A percentile compares a stretch with the other conserved stretches of the same genome.
These are phyloP conservation scores for Hydroisotoma schaefferi DNA, from an alignment of 2,888 invertebrate species.

Conservation along the genomic window DNA sequence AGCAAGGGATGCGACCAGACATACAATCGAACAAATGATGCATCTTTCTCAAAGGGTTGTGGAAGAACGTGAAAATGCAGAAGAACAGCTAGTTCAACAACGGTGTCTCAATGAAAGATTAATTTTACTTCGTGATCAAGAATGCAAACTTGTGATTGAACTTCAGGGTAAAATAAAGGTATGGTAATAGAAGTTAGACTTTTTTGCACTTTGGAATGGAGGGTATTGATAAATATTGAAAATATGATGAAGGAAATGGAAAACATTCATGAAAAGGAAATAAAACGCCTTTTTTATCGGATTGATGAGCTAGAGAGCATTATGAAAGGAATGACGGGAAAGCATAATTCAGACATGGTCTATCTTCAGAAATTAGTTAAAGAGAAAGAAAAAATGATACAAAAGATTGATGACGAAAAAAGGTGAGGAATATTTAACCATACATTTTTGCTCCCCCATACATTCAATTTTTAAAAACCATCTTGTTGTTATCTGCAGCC, in stretches of 20 bases:
- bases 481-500: constrained; percentile 21
- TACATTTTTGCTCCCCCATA: neutral
- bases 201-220: neutral
- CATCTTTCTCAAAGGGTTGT: constrained; percentile 35
- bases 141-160: constrained; percentile 39
- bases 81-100: constrained; percentile 39
- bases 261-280: constrained; percentile 33
- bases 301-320: constrained; percentile 35
- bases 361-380: constrained; percentile 37
- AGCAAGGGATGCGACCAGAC: constrained; percentile 32
- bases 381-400: constrained; percentile 38
- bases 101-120: constrained; percentile 37
- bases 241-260: constrained; percentile 40
- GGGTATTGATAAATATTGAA: neutral
- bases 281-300: constrained; percentile 21
- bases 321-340: constrained; percentile 23
- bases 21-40: constrained; percentile 42
- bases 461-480: neutral
- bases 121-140: constrained; percentile 35
- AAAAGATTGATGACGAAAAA: constrained; percentile 38
- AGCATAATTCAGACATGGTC: constrained; percentile 30
- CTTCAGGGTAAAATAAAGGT: constrained; percentile 45
- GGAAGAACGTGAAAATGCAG: constrained; percentile 34
- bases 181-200: too few relatives aligned
- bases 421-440: constrained; percentile 20